phyloP scores from a whole-genome alignment of 1,140 invertebrate species.

The Radopholus similis region DNA sequence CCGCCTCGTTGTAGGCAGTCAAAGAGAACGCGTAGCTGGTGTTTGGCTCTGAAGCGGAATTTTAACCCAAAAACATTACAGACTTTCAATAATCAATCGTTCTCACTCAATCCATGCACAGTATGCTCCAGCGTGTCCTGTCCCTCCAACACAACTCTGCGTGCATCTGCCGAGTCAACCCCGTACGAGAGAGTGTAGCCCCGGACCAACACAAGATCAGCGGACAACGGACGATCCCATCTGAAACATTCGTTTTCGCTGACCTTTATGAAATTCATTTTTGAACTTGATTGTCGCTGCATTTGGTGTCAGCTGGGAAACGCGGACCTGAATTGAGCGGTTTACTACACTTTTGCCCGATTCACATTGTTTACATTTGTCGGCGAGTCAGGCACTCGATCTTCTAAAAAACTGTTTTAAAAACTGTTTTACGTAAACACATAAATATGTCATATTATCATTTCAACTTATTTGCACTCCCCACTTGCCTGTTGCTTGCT shows the following conservation, averaged over 20 bases:
- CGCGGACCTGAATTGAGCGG: not conserved
- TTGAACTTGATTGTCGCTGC: not conserved
- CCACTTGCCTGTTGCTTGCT: too few relatives aligned
- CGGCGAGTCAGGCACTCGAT: slow-evolving; percentile 9
- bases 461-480: too few relatives aligned
- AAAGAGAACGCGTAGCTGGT: slow-evolving; percentile 45
- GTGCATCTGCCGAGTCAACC: not conserved
- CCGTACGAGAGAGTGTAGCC: slow-evolving; percentile 42
- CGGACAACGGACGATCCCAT: slow-evolving; percentile 41
- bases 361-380: slow-evolving; percentile 2
- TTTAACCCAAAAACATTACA: not conserved
- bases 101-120: not conserved
- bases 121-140: slow-evolving; percentile 3
- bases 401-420: slow-evolving; percentile 1
- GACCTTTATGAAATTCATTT: not conserved
- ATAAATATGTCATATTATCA: too few relatives aligned
- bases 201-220: slow-evolving; percentile 34
- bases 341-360: not conserved
- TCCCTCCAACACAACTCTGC: slow-evolving; percentile 1
- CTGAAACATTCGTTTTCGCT: slow-evolving; percentile 23
- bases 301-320: not conserved
- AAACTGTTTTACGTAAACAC: too few relatives aligned
- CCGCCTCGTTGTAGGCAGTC: slow-evolving; percentile 48
- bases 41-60: slow-evolving; percentile 37
- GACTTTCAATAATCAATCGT: not conserved